Percentiles rank a stretch among this genome's conserved stretches.
These are phyloP conservation scores for Mustela lutreola DNA, from an alignment of 2,113 vertebrate genomes.

Conservation along the genomic window DNA sequence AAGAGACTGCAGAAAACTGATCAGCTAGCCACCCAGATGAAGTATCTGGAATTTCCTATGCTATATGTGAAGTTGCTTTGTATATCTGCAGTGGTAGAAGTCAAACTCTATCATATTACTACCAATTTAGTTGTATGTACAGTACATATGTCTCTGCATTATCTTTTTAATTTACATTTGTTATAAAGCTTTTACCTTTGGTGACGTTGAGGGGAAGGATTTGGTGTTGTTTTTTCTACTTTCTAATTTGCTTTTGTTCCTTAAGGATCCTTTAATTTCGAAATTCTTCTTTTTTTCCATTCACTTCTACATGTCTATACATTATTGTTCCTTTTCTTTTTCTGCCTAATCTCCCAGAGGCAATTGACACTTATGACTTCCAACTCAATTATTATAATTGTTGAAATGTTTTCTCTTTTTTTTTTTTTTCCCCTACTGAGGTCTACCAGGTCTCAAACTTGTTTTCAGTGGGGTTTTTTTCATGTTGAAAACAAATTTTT, in stretches of 20 bases:
- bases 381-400: background rate
- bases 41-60: background rate
- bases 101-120: background rate
- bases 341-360: background rate
- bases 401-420: background rate
- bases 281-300: background rate
- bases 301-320: background rate
- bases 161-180: background rate
- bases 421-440: background rate
- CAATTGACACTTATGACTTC: background rate
- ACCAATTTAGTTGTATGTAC: background rate
- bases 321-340: background rate
- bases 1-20: background rate
- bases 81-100: background rate
- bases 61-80: background rate
- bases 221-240: background rate
- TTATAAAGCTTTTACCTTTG: background rate
- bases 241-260: background rate
- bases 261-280: background rate
- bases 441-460: background rate
- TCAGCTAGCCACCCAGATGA: background rate
- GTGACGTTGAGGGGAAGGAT: background rate
- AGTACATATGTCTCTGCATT: background rate
- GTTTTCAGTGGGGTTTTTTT: background rate
- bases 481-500: background rate